phyloP scores from a whole-genome alignment of 2,797 vertebrate species.

The Pempheris klunzingeri region DNA sequence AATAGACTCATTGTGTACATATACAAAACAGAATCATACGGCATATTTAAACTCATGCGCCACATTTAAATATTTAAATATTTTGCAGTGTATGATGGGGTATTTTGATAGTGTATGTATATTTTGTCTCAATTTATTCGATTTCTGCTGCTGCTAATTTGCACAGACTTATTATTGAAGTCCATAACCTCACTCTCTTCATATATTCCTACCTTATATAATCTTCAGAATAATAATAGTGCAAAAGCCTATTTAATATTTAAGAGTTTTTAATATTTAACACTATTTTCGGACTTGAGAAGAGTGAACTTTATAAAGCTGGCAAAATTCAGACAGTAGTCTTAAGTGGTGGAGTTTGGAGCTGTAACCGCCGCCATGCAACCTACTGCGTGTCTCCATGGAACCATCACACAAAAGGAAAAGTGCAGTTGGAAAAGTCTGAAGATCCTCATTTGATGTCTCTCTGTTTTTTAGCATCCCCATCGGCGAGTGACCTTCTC shows the following conservation, averaged over 20 bases:
- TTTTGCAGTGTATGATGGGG: background rate
- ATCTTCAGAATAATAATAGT: slow-evolving; percentile 70
- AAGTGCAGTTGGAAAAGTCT: slow-evolving; percentile 2
- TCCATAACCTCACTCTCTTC: slow-evolving; percentile 50
- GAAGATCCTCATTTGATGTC: slow-evolving; percentile 43
- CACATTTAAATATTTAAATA: background rate
- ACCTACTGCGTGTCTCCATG: slow-evolving; percentile 4
- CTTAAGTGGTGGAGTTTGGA: slow-evolving; percentile 17
- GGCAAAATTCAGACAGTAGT: slow-evolving; percentile 19
- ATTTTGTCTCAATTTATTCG: slow-evolving; percentile 34
- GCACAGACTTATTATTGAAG: slow-evolving; percentile 44
- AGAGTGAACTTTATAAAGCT: slow-evolving; percentile 64
- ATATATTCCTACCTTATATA: slow-evolving; percentile 67
- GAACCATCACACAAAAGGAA: slow-evolving; percentile 17
- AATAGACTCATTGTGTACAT: background rate
- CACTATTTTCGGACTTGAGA: slow-evolving; percentile 74
- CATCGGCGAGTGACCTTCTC: slow-evolving; percentile 99
- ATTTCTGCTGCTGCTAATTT: slow-evolving; percentile 40
- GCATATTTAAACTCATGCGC: slow-evolving; percentile 28
- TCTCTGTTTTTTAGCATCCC: slow-evolving; percentile 88
- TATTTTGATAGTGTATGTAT: background rate
- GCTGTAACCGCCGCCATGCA: slow-evolving; percentile 7
- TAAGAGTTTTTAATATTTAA: slow-evolving; percentile 77
- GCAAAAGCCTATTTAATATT: slow-evolving; percentile 74
- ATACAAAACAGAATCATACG: slow-evolving; percentile 1